Conservation (phyloP, 1,140 invertebrate genomes). For the Littorina saxatilis region DNA sequence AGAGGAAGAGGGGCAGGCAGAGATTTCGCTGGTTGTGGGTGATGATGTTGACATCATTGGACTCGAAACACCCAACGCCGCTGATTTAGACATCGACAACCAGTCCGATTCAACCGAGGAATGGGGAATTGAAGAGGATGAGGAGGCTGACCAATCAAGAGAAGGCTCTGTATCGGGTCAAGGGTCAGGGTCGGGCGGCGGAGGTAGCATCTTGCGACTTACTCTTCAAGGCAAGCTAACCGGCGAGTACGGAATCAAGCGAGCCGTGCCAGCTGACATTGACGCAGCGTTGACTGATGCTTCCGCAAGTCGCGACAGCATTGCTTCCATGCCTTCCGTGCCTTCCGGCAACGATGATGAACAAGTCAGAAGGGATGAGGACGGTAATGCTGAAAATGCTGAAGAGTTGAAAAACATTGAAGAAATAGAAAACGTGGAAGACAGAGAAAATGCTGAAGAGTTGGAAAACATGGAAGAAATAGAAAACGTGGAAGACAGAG, state of each 20-base stretch:
- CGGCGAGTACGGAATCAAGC: neutral
- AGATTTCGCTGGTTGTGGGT: too few relatives aligned
- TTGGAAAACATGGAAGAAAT: neutral
- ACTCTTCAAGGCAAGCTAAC: constrained; percentile 24
- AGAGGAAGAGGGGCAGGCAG: neutral
- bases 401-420: neutral
- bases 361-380: neutral
- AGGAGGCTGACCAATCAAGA: neutral
- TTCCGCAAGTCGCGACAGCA: constrained; percentile 5
- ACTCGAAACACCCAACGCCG: constrained; percentile 7
- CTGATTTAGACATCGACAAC: constrained; percentile 1
- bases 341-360: neutral
- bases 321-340: neutral
- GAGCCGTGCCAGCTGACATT: neutral
- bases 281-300: neutral
- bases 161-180: neutral
- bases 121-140: constrained; percentile 10
- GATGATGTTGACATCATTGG: constrained; percentile 30
- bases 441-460: neutral
- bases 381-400: neutral
- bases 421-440: neutral
- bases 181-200: neutral
- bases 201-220: constrained; percentile 5
- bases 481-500: neutral
- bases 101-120: constrained; percentile 25